phyloP scores from a whole-genome alignment of 2,888 invertebrate genomes.

The Monopis laevigella region DNA sequence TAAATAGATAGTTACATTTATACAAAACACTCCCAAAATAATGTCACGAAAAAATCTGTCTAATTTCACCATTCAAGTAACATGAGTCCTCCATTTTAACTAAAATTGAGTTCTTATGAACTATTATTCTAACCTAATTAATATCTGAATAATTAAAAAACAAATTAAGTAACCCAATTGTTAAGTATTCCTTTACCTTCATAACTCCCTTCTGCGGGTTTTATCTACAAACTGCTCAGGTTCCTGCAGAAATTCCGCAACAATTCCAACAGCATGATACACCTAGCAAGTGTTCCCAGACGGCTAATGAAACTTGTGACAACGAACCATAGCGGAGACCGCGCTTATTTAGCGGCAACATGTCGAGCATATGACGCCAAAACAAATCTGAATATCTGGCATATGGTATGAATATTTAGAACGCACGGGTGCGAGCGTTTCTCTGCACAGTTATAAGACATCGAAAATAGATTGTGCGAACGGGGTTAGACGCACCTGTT shows the following conservation, averaged over 20 bases:
- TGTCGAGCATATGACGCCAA: slow-evolving; percentile 61
- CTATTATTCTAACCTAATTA: too few species aligned
- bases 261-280: slow-evolving; percentile 49
- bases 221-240: slow-evolving; percentile 11
- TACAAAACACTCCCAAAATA: too few species aligned
- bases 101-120: too few species aligned
- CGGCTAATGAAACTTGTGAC: slow-evolving; percentile 57
- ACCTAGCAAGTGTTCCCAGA: slow-evolving; percentile 48
- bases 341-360: slow-evolving; percentile 52
- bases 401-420: slow-evolving; percentile 65
- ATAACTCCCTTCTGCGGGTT: slow-evolving; percentile 24
- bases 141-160: too few species aligned
- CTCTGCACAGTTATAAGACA: slow-evolving; percentile 62
- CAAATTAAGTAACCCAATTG: too few species aligned
- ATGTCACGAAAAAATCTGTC: too few species aligned
- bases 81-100: too few species aligned
- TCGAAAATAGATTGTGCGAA: slow-evolving; percentile 68
- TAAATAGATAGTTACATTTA: too few species aligned
- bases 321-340: slow-evolving; percentile 48
- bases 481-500: slow-evolving; percentile 68
- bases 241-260: slow-evolving; percentile 22
- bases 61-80: too few species aligned
- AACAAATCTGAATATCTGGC: slow-evolving; percentile 63
- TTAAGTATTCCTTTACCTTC: slow-evolving; percentile 25
- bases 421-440: slow-evolving; percentile 54